These are phyloP conservation scores for Phallusia fumigata DNA, from an alignment of 23 tunicate species.

Conservation along the genomic window DNA sequence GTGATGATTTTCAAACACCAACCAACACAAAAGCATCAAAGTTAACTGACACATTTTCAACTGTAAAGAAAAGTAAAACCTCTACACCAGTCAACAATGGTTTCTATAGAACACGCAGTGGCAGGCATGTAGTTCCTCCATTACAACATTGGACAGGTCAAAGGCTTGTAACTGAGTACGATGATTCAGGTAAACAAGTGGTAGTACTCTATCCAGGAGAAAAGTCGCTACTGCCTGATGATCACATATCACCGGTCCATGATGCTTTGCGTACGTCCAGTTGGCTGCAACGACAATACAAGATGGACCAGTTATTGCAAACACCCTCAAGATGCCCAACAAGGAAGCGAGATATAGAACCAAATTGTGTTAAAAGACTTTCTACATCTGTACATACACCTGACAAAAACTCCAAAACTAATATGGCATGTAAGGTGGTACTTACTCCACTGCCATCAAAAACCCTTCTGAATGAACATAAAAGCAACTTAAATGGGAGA, in stretches of 20 bases:
- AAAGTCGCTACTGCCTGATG: not conserved
- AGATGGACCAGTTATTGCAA: not conserved
- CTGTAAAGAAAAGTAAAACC: too few species aligned
- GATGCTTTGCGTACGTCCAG: not conserved
- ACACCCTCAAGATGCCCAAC: not conserved
- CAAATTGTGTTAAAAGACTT: not conserved
- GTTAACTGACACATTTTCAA: too few species aligned
- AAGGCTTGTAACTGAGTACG: constrained; percentile 28
- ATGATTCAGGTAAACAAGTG: constrained; percentile 30
- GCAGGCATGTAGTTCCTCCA: constrained; percentile 51
- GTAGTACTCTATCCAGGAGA: constrained; percentile 46
- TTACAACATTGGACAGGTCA: constrained; percentile 49
- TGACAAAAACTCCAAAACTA: not conserved
- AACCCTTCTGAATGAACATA: too few species aligned
- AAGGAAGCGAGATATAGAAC: not conserved
- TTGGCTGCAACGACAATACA: not conserved
- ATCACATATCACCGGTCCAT: not conserved
- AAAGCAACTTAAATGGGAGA: too few species aligned
- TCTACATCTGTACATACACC: not conserved
- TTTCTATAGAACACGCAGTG: constrained; percentile 31
- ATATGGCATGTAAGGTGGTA: not conserved
- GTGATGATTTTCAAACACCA: not conserved
- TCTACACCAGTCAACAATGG: not conserved
- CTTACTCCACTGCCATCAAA: not conserved
- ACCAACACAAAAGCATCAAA: not conserved